Evolutionary conservation across 92 coral and sea anemone genomes (phyloP).

Genomic region (Phenganax marumi): DNA sequence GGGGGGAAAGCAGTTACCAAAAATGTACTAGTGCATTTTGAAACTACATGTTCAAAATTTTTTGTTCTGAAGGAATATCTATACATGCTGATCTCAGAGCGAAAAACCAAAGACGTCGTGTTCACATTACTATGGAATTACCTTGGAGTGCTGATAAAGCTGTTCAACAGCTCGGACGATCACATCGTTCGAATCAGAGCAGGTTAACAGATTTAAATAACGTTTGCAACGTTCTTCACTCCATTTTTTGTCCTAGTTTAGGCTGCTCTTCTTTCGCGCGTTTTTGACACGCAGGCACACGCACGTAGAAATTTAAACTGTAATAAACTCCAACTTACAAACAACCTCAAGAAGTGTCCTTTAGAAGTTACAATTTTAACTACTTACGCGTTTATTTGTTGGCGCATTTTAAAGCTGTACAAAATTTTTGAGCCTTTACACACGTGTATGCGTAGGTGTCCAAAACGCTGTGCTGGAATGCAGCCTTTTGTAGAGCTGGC

Average conservation of each 20-base stretch:
- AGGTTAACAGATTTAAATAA: conserved; percentile 55
- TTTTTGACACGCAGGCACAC: not conserved
- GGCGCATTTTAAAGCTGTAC: too few species aligned
- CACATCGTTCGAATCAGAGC: conserved; percentile 96
- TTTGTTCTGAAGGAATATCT: conserved; percentile 68
- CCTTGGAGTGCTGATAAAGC: conserved; percentile 99
- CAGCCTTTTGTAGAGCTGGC: too few species aligned
- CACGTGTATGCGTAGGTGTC: not conserved
- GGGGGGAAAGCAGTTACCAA: too few species aligned
- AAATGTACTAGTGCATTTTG: not conserved
- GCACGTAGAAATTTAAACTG: not conserved
- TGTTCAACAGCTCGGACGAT: conserved; percentile 94
- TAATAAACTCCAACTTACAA: not conserved
- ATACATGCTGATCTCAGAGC: conserved; percentile 89
- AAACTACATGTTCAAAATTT: not conserved
- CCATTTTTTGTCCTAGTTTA: too few species aligned
- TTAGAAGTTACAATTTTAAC: not conserved
- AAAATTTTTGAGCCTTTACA: too few species aligned
- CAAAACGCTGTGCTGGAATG: too few species aligned
- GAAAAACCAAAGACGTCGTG: conserved; percentile 93
- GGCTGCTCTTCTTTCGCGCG: too few species aligned
- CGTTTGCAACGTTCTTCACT: not conserved
- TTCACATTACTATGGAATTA: conserved; percentile 91
- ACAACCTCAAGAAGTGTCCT: not conserved
- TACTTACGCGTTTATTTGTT: too few species aligned